Conservation (phyloP, 2,113 vertebrate genomes). For the Merops nubicus region DNA sequence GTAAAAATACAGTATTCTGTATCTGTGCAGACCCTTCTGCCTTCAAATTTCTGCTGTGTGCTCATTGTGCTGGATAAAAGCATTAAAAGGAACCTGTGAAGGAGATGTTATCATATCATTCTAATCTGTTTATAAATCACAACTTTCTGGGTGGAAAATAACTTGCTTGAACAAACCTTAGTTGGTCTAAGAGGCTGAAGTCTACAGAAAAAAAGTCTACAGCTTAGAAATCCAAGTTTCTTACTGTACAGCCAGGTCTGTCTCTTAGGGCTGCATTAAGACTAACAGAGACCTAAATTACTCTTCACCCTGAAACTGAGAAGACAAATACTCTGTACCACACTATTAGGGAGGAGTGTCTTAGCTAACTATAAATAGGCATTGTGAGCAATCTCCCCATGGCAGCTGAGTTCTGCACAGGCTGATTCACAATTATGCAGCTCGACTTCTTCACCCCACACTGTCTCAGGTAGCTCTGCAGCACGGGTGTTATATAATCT, state of each 20-base stretch:
- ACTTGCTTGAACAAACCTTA: neutral
- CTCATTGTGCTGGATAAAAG: neutral
- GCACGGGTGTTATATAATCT: neutral
- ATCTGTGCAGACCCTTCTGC: neutral
- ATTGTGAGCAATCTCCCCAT: neutral
- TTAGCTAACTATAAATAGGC: neutral
- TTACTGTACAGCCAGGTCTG: neutral
- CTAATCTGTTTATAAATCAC: neutral
- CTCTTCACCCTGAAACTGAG: neutral
- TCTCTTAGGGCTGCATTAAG: neutral
- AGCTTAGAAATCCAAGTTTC: neutral
- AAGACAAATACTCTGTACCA: neutral
- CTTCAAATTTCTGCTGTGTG: neutral
- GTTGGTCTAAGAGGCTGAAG: neutral
- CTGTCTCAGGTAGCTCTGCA: neutral
- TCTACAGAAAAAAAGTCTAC: neutral
- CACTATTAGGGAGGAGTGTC: neutral
- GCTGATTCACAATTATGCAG: neutral
- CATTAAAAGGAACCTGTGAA: neutral
- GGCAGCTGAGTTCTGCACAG: neutral
- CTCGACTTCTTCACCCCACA: neutral
- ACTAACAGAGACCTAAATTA: neutral
- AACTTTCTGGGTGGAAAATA: neutral
- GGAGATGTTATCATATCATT: neutral
- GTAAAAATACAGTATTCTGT: neutral